Evolutionary conservation across 2,113 vertebrate genomes (phyloP), one percentile per base, ranked within the genome.

Genomic region (Microcebus ravelobensis): DNA sequence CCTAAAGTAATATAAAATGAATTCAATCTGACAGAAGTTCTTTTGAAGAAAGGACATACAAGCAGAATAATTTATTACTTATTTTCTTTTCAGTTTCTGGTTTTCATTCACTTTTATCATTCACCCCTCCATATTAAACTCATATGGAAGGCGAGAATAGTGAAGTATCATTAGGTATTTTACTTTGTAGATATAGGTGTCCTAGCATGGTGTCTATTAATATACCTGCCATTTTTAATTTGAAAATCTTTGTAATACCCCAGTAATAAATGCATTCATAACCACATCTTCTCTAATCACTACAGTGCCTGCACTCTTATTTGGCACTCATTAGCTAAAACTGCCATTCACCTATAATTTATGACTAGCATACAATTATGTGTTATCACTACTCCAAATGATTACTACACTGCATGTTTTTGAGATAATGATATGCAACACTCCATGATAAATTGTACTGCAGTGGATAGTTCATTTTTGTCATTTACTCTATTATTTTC

Each of bases 291-390:
- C 97, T 95, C 96, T 98, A 99, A 99, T 99, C 98, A 98, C 97
- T 80, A 57, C 96, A 63, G 97, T 59, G 98, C 97, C 98, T 96
- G 97, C 97, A 97, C 97, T 97, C 97, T 97, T 98, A 96, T 98
- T 98, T 98, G 98, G 92, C 97, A 97, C 98, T 98, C 98, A 98
- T 99, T 98, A 99, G 98, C 71, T 97, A 96, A 97, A 98, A 96
- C 98, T 99, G 98, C 98, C 98, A 98, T 98, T 99, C 98, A 99
- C 98, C 98, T 98, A 59, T 98, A 98, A 99, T 98, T 99, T 98
- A 97, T 94, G 98, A 98, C 98, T 98, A 98, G 97, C 98, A 97
- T 98, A 98, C 98, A 99, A 99, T 99, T 99, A 99, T 98, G 97
- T 98, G 97, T 98, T 99, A 99, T 98, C 98, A 96, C 98, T 98